phyloP scores from a whole-genome alignment of 1,140 invertebrate genomes.

The Macrobrachium nipponense region DNA sequence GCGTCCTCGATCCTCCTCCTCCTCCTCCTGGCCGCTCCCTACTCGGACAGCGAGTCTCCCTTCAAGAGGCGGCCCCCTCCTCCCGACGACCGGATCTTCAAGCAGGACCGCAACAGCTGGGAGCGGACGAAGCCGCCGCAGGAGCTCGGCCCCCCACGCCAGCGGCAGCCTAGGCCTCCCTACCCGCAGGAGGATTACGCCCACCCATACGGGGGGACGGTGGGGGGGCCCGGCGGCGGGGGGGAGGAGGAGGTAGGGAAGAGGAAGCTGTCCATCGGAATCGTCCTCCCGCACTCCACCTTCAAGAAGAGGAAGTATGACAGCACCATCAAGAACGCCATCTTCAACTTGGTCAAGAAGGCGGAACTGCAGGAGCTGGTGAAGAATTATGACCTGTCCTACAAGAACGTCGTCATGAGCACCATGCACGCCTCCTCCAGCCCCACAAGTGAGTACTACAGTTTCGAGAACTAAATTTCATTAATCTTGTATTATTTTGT shows the following conservation, averaged over 20 bases:
- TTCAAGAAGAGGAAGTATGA: slow-evolving; percentile 36
- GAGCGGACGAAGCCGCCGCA: not conserved
- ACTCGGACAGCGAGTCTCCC: too few relatives aligned
- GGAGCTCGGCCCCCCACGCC: too few relatives aligned
- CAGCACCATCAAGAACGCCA: slow-evolving; percentile 24
- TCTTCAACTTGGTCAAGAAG: slow-evolving; percentile 12
- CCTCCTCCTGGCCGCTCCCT: too few relatives aligned
- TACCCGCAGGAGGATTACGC: not conserved
- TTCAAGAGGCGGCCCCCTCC: not conserved
- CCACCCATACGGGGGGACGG: not conserved
- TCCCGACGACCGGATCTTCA: not conserved
- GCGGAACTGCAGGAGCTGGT: slow-evolving; percentile 18
- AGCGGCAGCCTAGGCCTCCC: not conserved
- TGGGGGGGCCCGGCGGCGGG: not conserved
- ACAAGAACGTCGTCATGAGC: slow-evolving; percentile 30
- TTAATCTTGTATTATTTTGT: not conserved
- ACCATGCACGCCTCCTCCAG: slow-evolving; percentile 37
- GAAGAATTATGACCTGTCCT: slow-evolving; percentile 24
- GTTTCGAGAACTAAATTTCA: not conserved
- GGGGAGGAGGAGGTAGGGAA: not conserved
- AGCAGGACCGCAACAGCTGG: not conserved
- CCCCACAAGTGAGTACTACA: slow-evolving; percentile 38
- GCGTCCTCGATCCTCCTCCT: too few relatives aligned
- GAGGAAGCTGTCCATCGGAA: slow-evolving; percentile 34
- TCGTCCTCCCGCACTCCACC: slow-evolving; percentile 34